Evolutionary conservation across 1,140 invertebrate species (phyloP).

Genomic region (Schlechtendalia chinensis): DNA sequence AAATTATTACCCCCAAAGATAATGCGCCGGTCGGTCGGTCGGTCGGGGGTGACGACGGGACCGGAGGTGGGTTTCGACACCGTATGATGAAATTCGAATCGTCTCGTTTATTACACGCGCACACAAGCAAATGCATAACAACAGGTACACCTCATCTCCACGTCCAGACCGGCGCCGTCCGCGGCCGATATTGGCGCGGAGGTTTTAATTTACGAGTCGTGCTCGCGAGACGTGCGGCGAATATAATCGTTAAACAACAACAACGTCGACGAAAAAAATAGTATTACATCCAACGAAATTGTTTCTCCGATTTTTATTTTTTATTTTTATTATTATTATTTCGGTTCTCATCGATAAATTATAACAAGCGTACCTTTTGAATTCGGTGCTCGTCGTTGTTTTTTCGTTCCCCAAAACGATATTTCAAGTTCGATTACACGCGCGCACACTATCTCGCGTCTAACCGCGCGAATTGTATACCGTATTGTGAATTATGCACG

Average conservation of each 20-base stretch:
- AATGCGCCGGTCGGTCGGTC: background rate
- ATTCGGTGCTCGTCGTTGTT: background rate
- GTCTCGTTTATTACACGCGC: background rate
- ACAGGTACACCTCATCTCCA: constrained; percentile 7
- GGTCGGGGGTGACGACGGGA: background rate
- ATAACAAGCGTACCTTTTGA: background rate
- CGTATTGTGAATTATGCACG: background rate
- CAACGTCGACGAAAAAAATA: too few relatives aligned
- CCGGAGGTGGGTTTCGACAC: too few relatives aligned
- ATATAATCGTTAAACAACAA: background rate
- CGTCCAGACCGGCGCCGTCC: too few relatives aligned
- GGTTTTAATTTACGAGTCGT: constrained; percentile 36
- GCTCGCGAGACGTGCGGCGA: background rate
- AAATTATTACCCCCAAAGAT: constrained; percentile 42
- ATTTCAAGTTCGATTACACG: background rate
- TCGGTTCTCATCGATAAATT: background rate
- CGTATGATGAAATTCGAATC: constrained; percentile 46
- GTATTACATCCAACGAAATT: background rate
- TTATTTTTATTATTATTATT: too few relatives aligned
- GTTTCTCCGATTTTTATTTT: constrained; percentile 3
- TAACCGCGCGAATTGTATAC: background rate
- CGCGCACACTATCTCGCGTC: too few relatives aligned
- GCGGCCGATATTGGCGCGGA: background rate
- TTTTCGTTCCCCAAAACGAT: background rate
- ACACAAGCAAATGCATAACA: background rate